These are phyloP conservation scores for Torymus tubicola DNA, from an alignment of 2,888 invertebrate species.

Conservation along the genomic window DNA sequence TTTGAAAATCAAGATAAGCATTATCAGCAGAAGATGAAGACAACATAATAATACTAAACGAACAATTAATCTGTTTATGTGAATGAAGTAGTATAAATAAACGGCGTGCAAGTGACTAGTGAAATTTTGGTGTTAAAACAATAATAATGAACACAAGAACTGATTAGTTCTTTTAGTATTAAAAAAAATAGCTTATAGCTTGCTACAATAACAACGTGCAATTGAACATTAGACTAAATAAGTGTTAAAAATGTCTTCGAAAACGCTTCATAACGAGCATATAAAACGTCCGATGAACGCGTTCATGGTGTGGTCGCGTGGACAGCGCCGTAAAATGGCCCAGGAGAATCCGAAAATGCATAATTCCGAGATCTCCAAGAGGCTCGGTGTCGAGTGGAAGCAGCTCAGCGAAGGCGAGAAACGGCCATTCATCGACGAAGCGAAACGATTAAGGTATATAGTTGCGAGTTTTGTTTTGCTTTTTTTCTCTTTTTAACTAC, in stretches of 20 bases:
- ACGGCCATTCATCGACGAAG: constrained; percentile 93
- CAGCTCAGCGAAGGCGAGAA: constrained; percentile 90
- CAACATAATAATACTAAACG: too few species aligned
- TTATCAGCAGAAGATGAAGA: too few species aligned
- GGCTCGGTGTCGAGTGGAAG: constrained; percentile 93
- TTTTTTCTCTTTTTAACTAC: not conserved
- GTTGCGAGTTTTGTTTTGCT: not conserved
- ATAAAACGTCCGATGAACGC: constrained; percentile 97
- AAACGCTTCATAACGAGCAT: constrained; percentile 82
- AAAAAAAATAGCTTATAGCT: not conserved
- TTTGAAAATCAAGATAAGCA: too few species aligned
- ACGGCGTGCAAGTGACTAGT: constrained; percentile 23
- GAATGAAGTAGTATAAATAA: not conserved
- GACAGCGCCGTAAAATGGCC: constrained; percentile 93
- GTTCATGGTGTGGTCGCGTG: constrained; percentile 96
- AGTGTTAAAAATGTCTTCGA: constrained; percentile 66
- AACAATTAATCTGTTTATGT: constrained; percentile 5
- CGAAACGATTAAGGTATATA: constrained; percentile 87
- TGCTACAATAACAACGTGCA: constrained; percentile 3
- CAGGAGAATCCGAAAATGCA: constrained; percentile 97
- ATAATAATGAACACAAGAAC: constrained; percentile 16
- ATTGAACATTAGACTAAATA: constrained; percentile 8
- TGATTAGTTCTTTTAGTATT: not conserved
- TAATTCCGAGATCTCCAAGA: constrained; percentile 92
- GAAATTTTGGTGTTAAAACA: constrained; percentile 10